Percentiles rank a stretch among this genome's conserved stretches.
Conservation (phyloP, 2,888 invertebrate species). For the Rhagium mordax region DNA sequence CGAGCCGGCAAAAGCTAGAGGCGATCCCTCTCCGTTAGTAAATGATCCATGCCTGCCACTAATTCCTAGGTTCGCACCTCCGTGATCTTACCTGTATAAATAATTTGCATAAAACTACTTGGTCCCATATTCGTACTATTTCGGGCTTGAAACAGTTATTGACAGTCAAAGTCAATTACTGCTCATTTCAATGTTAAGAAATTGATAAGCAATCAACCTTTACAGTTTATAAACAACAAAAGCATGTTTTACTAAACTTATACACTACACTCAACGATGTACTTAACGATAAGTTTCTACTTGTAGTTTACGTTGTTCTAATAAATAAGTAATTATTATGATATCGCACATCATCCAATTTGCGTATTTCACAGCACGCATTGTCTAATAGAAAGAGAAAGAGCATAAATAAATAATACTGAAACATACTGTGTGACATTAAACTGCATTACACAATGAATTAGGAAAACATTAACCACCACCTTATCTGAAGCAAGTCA, state of each 20-base stretch:
- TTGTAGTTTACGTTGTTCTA: slow-evolving; percentile 12
- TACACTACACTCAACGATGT: neutral
- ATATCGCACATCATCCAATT: neutral
- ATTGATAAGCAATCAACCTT: neutral
- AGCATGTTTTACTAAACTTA: neutral
- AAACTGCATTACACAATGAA: too few species aligned
- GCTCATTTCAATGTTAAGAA: neutral
- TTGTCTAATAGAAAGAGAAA: neutral
- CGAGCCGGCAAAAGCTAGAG: too few species aligned
- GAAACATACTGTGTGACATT: too few species aligned
- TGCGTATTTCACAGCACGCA: neutral
- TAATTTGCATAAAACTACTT: too few species aligned
- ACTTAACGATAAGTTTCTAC: slow-evolving; percentile 18
- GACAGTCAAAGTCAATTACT: neutral
- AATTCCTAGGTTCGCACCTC: too few species aligned
- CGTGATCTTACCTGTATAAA: too few species aligned
- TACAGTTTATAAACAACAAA: slow-evolving; percentile 2
- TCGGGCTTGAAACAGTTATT: too few species aligned
- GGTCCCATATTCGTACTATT: too few species aligned
- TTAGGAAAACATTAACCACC: too few species aligned
- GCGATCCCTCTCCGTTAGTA: too few species aligned
- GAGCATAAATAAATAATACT: neutral
- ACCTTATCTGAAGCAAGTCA: too few species aligned
- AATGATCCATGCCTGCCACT: too few species aligned
- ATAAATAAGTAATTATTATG: neutral